phyloP scores from a whole-genome alignment of 1,140 invertebrate genomes.

The Parapsyche elsis region DNA sequence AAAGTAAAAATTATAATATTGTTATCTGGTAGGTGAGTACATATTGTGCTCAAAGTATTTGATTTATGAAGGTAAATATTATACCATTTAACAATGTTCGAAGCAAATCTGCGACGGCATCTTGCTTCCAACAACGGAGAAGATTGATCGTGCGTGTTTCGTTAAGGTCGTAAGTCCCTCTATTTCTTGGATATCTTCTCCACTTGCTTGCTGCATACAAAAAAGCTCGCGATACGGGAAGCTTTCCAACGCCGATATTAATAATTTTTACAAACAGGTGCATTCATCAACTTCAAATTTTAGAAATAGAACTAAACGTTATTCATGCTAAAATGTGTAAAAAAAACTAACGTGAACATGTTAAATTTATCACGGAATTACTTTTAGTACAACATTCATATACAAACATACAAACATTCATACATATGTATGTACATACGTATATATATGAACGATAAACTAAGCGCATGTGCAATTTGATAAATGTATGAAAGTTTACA shows the following conservation, averaged over 20 bases:
- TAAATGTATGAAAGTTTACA: too few species aligned
- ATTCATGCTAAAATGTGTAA: too few species aligned
- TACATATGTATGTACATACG: too few species aligned
- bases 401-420: too few species aligned
- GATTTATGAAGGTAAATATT: constrained; percentile 17
- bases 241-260: not conserved
- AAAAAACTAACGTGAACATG: too few species aligned
- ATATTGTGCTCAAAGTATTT: not conserved
- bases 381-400: too few species aligned
- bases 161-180: not conserved
- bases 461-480: too few species aligned
- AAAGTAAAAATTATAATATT: too few species aligned
- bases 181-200: constrained; percentile 16
- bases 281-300: constrained; percentile 15
- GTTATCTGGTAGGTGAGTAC: too few species aligned
- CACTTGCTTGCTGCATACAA: not conserved
- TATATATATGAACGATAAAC: too few species aligned
- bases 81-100: constrained; percentile 12
- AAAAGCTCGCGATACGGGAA: not conserved
- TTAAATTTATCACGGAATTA: too few species aligned
- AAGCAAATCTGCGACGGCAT: constrained; percentile 6
- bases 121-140: not conserved
- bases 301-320: too few species aligned
- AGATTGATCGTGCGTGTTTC: constrained; percentile 8
- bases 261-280: constrained; percentile 2